These are phyloP conservation scores for Pocillopora meandrina DNA, from an alignment of 92 coral and sea anemone genomes.

Conservation along the genomic window DNA sequence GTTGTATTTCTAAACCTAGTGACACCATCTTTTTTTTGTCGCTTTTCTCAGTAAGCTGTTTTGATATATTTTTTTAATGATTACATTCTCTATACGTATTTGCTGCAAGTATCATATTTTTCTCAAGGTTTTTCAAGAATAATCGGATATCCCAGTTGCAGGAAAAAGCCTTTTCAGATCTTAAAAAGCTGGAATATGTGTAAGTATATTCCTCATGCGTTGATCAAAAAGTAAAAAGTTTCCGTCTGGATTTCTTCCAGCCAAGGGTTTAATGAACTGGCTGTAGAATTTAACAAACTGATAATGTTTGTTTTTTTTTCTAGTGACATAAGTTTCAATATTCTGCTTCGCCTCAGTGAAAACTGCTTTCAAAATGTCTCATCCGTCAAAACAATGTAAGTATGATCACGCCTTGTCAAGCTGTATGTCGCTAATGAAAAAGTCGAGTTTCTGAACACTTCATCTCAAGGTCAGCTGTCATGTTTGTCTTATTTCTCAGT, in stretches of 20 bases:
- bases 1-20: too few species aligned
- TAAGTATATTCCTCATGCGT: not conserved
- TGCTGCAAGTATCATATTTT: too few species aligned
- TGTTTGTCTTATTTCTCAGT: too few species aligned
- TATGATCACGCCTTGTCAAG: not conserved
- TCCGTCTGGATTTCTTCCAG: too few species aligned
- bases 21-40: not conserved
- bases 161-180: slow-evolving; percentile 14
- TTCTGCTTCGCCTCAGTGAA: slow-evolving; percentile 14
- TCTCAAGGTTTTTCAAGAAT: slow-evolving; percentile 11
- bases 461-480: too few species aligned
- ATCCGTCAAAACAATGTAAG: slow-evolving; percentile 32
- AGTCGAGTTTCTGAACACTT: too few species aligned
- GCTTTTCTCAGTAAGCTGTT: not conserved
- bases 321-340: slow-evolving; percentile 36
- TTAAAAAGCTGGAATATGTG: slow-evolving; percentile 30
- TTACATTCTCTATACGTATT: too few species aligned
- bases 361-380: slow-evolving; percentile 24
- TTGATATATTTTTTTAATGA: not conserved
- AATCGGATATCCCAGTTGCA: slow-evolving; percentile 41
- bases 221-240: too few species aligned
- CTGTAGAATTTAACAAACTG: not conserved
- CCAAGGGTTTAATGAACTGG: too few species aligned
- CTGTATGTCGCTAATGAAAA: not conserved
- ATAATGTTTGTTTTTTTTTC: not conserved